phyloP scores from a whole-genome alignment of 2,113 vertebrate species.

The Morphnarchus princeps region DNA sequence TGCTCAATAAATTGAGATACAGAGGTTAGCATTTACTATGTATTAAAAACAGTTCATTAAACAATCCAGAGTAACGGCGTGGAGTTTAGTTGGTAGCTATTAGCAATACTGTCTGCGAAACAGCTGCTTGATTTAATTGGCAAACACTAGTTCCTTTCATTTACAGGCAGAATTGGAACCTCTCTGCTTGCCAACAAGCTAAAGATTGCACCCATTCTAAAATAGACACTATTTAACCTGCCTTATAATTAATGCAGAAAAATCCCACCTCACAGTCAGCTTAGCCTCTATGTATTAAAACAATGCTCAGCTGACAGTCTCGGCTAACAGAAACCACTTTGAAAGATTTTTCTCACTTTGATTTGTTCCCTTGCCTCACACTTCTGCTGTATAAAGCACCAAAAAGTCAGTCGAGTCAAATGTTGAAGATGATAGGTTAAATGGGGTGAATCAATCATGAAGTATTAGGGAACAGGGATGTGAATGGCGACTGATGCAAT shows the following conservation, averaged over 20 bases:
- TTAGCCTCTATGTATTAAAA: not conserved
- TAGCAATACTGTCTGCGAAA: constrained; percentile 66
- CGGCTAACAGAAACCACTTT: not conserved
- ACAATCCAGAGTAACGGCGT: constrained; percentile 62
- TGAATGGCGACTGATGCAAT: not conserved
- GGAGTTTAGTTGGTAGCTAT: constrained; percentile 68
- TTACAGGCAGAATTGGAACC: constrained; percentile 61
- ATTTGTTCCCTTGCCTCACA: not conserved
- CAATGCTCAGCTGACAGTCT: not conserved
- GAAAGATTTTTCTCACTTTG: not conserved
- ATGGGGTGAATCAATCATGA: not conserved
- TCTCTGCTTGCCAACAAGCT: constrained; percentile 59
- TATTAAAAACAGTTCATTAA: constrained; percentile 72
- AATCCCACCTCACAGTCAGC: not conserved
- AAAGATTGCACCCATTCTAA: constrained; percentile 35
- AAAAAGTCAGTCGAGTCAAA: not conserved
- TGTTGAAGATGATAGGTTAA: not conserved
- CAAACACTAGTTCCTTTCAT: constrained; percentile 67
- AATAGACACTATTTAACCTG: constrained; percentile 31
- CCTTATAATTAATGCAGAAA: constrained; percentile 36
- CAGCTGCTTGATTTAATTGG: constrained; percentile 74
- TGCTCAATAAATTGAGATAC: constrained; percentile 23
- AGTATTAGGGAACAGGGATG: not conserved
- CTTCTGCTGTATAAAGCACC: not conserved
- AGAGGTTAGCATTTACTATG: constrained; percentile 39